Base-by-base conservation (phyloP, 1,140 invertebrate species). In the Pogonus chalceus region DNA sequence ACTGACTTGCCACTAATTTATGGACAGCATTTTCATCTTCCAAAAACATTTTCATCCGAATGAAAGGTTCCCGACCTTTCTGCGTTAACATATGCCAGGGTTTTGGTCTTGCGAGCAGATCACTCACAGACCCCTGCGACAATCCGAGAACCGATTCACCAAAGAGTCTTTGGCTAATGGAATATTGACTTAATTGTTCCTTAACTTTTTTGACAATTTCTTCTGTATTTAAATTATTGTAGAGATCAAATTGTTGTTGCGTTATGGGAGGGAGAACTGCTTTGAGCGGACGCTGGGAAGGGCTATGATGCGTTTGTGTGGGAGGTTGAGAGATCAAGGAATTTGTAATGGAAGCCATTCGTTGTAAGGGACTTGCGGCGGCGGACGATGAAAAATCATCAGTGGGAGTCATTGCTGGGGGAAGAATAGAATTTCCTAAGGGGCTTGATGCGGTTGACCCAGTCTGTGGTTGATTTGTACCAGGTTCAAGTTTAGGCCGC, bases 231-330 rank as follows among this genome's bases (percentile, higher is more conserved):
- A 99, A 80, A 70, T 95, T 95, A 66, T 96, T 92, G 76, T 96
- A 99, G 69, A 93, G 85, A 72, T 99, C 96, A 72, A 99, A 98
- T 68, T 99, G 94, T 65, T 98, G 95, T 67, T 98, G 96, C 0
- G 95, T 98, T 55, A 99, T 98, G 0, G 96, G 96, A 20, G 94
- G 93, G 61, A 98, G 79, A 14, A 98, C 93, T 9, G 94, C 92
- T 73, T 95, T 95, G 54, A 96, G 79, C 12, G 94, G 93, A 56
- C 93, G 77, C 62, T 92, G 88, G 35, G 83, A 82, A 4, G 84
- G 79, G 49, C 85, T 78, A 62, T 90, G 87, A 61, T 89, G 85
- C 12, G 87, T 84, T 56, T 86, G 85, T 49, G 86, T 82, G 31
- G 90, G 82, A 49, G 89, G 88, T 74, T 95, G 92, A 50, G 92